A percentile compares a stretch with the other conserved stretches of the same genome.
These are phyloP conservation scores for Mylabris phalerata DNA, from an alignment of 1,140 invertebrate species.

Conservation along the genomic window DNA sequence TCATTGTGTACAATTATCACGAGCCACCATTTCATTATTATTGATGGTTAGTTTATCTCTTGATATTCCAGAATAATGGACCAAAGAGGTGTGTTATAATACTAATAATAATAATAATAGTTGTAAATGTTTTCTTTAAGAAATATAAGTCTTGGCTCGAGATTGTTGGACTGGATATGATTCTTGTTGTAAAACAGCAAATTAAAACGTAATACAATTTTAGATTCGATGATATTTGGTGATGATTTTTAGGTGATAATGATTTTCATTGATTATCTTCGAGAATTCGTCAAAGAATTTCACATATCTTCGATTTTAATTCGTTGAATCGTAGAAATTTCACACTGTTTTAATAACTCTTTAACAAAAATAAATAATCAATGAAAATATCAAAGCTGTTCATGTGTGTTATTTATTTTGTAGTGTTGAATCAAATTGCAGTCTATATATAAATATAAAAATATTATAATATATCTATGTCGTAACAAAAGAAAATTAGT, in stretches of 20 bases:
- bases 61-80: conserved; percentile 19
- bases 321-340: no score
- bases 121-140: not conserved
- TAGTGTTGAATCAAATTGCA: conserved; percentile 34
- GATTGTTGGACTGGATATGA: conserved; percentile 13
- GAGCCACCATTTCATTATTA: not conserved
- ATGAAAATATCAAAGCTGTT: conserved; percentile 25
- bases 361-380: conserved; percentile 8
- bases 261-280: conserved; percentile 19
- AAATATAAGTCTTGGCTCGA: conserved; percentile 4
- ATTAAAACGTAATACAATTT: conserved; percentile 5
- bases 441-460: conserved; percentile 16
- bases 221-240: conserved; percentile 31
- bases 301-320: conserved; percentile 1
- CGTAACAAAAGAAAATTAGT: conserved; percentile 40
- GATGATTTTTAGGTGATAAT: conserved; percentile 30
- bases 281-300: not conserved
- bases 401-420: conserved; percentile 37
- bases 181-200: conserved; percentile 25
- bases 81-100: conserved; percentile 11
- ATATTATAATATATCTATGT: conserved; percentile 33
- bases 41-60: not conserved
- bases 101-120: not conserved
- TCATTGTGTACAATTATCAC: conserved; percentile 10
- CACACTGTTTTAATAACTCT: no score